Base-by-base conservation (phyloP, 2,113 vertebrate genomes). In the Cyanoderma ruficeps region DNA sequence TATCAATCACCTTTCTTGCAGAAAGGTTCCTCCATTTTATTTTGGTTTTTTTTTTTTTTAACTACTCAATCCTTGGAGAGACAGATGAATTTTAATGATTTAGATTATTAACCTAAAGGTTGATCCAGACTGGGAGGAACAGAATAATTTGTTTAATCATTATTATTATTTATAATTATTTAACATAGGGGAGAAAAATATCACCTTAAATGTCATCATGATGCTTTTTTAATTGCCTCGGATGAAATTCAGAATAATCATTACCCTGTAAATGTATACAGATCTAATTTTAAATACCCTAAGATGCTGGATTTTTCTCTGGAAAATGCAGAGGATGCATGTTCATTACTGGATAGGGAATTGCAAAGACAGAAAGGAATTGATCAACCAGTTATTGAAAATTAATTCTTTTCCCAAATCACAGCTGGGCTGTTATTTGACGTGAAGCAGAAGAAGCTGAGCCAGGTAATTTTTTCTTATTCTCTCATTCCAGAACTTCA, bases 161-260 rank as follows among this genome's bases (percentile, higher is more conserved):
- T 98, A 98, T 97, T 97, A 98, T 98, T 98, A 98, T 98, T 98
- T 98, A 97, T 98, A 98, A 98, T 98, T 98, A 98, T 98, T 98
- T 98, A 98, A 98, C 96, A 96, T 97, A 84, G 92, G 90, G 96
- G 97, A 93, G 97, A 97, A 97, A 98, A 98, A 98, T 98, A 98
- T 98, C 98, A 98, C 97, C 98, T 98, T 97, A 98, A 98, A 98
- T 98, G 98, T 98, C 98, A 98, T 90, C 97, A 85, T 94, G 97
- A 96, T 97, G 97, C 95, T 97, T 97, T 90, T 98, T 97, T 98
- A 98, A 98, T 98, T 98, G 97, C 98, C 95, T 97, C 94, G 46
- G 96, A 98, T 98, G 97, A 98, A 97, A 97, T 96, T 98, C 94
- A 95, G 96, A 97, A 96, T 97, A 97, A 98, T 97, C 94, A 94